These are phyloP conservation scores for Ibycter americanus DNA, from an alignment of 2,797 vertebrate genomes.

Conservation along the genomic window DNA sequence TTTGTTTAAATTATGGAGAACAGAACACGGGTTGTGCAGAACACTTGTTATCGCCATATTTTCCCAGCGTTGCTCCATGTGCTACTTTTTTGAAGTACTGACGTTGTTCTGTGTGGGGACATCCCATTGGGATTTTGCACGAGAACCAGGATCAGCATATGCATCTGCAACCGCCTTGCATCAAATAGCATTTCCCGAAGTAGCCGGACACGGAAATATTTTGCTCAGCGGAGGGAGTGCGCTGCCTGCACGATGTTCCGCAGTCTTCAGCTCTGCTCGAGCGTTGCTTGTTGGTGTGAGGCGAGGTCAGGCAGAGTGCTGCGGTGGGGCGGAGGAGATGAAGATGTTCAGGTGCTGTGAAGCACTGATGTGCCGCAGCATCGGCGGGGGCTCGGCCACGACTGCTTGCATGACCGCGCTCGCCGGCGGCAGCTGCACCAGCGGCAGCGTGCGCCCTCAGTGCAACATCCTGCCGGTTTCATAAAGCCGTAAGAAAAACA, in stretches of 20 bases:
- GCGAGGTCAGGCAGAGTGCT: background rate
- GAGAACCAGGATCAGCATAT: background rate
- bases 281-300: background rate
- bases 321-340: background rate
- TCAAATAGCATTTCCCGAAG: background rate
- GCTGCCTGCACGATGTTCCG: background rate
- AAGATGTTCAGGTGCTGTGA: background rate
- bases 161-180: background rate
- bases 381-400: rapidly evolving
- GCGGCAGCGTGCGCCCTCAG: rapidly evolving
- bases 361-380: rapidly evolving
- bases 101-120: rapidly evolving
- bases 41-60: rapidly evolving
- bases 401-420: rapidly evolving
- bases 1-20: background rate
- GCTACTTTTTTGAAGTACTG: background rate
- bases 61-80: background rate
- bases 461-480: background rate
- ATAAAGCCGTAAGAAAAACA: background rate
- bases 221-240: background rate
- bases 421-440: background rate
- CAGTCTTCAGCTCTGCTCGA: background rate
- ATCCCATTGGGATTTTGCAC: background rate
- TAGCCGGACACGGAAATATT: rapidly evolving
- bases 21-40: background rate